These are phyloP conservation scores for Ophion costatus DNA, from an alignment of 2,888 invertebrate genomes.

Conservation along the genomic window DNA sequence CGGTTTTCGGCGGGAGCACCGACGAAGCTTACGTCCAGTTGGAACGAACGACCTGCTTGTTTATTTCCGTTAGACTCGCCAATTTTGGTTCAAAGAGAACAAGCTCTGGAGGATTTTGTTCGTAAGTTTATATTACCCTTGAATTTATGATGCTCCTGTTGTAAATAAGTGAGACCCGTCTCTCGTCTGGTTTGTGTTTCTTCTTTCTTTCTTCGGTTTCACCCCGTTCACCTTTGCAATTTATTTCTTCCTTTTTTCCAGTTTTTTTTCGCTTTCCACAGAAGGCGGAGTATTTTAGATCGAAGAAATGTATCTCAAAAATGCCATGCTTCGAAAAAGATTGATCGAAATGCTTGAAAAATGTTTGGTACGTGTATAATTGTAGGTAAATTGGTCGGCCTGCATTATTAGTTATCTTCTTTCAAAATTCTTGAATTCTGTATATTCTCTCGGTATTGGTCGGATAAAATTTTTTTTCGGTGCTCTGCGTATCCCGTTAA, in stretches of 20 bases:
- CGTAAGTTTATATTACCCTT: not conserved
- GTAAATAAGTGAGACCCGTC: not conserved
- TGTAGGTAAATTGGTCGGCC: slow-evolving; percentile 26
- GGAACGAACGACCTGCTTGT: not conserved
- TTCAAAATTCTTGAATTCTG: slow-evolving; percentile 32
- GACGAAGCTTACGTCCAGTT: not conserved
- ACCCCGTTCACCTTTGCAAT: not conserved
- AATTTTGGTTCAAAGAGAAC: not conserved
- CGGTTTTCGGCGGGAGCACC: not conserved
- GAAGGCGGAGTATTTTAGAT: not conserved
- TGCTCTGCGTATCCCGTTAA: not conserved
- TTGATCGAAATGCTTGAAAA: not conserved
- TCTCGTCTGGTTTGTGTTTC: not conserved
- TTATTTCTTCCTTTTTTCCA: not conserved
- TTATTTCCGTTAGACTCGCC: not conserved
- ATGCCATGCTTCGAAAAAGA: not conserved
- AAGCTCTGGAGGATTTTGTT: not conserved
- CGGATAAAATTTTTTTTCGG: slow-evolving; percentile 10
- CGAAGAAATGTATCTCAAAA: not conserved
- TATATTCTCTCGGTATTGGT: slow-evolving; percentile 26
- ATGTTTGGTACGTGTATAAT: slow-evolving; percentile 8
- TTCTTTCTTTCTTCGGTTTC: not conserved
- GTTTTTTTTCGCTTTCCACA: not conserved
- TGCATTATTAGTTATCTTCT: not conserved
- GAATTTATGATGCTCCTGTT: not conserved